Percentiles rank a stretch among this genome's conserved stretches.
These are phyloP conservation scores for Parotocinclus haroldoi DNA, from an alignment of 2,797 vertebrate species.

Conservation along the genomic window DNA sequence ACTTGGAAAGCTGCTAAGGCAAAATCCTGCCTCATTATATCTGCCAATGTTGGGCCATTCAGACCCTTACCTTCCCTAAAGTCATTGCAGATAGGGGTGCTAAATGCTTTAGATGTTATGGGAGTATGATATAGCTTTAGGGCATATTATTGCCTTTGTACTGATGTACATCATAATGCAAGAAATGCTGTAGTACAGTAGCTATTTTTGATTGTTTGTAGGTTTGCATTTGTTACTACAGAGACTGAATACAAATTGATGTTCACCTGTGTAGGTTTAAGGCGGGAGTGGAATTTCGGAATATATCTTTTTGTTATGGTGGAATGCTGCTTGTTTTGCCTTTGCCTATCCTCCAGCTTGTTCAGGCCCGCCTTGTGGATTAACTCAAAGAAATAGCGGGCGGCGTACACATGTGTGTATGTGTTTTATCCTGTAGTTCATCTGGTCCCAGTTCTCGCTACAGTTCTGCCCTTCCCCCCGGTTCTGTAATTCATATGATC, in stretches of 20 bases:
- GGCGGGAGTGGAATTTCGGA: neutral
- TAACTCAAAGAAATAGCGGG: conserved; percentile 4
- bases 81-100: no score
- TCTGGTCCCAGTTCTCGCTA: conserved; percentile 8
- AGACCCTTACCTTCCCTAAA: no score
- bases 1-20: no score
- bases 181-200: neutral
- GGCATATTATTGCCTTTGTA: no score
- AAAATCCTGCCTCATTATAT: no score
- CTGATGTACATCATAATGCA: neutral
- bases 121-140: no score
- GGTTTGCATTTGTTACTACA: neutral
- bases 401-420: conserved; percentile 3
- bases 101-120: no score
- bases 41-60: no score
- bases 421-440: conserved; percentile 13
- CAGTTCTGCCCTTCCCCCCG: conserved; percentile 7
- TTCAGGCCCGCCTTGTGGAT: conserved; percentile 5
- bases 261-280: conserved; percentile 16
- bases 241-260: neutral
- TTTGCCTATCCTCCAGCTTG: neutral
- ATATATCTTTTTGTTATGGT: conserved; percentile 13
- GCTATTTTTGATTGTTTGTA: neutral
- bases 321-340: conserved; percentile 13
- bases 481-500: conserved; percentile 22